phyloP scores from a whole-genome alignment of 2,888 invertebrate species.

The Willowsia nigromaculata region DNA sequence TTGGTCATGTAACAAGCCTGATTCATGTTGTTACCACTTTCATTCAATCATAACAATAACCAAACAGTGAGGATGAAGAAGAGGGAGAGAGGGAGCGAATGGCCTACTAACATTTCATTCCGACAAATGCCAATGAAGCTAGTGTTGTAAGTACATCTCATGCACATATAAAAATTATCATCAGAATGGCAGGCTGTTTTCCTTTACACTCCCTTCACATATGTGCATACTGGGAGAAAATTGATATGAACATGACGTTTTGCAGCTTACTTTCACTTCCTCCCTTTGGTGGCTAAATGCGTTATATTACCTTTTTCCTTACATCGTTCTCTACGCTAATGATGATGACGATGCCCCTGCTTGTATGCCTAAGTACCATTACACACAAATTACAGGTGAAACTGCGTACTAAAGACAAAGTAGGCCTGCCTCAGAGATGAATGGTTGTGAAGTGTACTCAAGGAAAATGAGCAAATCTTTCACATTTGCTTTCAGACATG shows the following conservation, averaged over 20 bases:
- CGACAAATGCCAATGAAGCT: constrained; percentile 65
- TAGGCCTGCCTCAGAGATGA: background rate
- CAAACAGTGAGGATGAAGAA: background rate
- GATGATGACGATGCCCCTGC: background rate
- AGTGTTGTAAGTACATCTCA: constrained; percentile 12
- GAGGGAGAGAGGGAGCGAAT: constrained; percentile 41
- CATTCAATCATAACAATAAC: constrained; percentile 39
- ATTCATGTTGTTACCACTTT: constrained; percentile 25
- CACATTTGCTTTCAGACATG: background rate
- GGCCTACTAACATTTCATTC: constrained; percentile 73
- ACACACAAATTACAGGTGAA: constrained; percentile 26
- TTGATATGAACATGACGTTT: constrained; percentile 47
- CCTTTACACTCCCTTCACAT: background rate
- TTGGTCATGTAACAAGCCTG: background rate
- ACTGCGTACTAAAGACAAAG: no score
- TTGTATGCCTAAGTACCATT: constrained; percentile 4
- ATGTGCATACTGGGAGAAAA: background rate
- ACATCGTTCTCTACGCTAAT: background rate
- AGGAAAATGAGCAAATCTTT: constrained; percentile 13
- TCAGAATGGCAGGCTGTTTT: background rate
- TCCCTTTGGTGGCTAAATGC: background rate
- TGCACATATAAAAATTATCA: background rate
- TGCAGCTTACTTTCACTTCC: background rate
- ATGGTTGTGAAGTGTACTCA: constrained; percentile 18
- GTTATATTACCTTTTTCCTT: background rate